These are phyloP conservation scores for Harpagoxenus sublaevis DNA, from an alignment of 2,888 invertebrate genomes.

Conservation along the genomic window DNA sequence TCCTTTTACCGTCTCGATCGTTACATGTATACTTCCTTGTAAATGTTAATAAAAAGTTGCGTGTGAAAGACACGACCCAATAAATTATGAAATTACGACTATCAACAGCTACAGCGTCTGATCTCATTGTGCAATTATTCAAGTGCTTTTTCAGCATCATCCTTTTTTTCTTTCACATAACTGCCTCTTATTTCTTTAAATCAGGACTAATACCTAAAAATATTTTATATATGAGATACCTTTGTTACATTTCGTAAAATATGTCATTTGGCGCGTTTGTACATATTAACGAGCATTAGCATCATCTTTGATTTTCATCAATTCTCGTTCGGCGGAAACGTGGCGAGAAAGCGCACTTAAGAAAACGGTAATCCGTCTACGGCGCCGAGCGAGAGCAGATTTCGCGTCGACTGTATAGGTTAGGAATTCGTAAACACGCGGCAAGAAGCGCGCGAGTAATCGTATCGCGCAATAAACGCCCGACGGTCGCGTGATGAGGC, in stretches of 20 bases:
- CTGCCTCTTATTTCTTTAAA: background rate
- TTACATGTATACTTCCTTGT: background rate
- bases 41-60: conserved; percentile 1
- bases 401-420: conserved; percentile 1
- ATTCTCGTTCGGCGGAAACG: too few relatives aligned
- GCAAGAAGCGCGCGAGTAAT: conserved; percentile 3
- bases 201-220: background rate
- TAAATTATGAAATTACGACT: conserved; percentile 14
- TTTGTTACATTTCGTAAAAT: background rate
- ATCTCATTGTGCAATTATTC: background rate
- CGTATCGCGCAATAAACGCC: background rate
- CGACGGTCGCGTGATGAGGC: background rate
- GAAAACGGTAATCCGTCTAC: background rate
- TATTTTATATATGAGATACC: background rate
- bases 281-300: background rate
- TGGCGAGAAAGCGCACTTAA: background rate
- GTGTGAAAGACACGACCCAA: conserved; percentile 2
- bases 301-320: background rate
- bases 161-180: background rate
- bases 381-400: too few relatives aligned
- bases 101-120: conserved; percentile 15
- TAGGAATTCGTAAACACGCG: conserved; percentile 47
- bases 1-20: background rate
- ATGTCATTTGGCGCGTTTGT: background rate
- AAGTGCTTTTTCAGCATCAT: background rate